phyloP scores from a whole-genome alignment of 2,113 vertebrate species.

The Monarcha castaneiventris region DNA sequence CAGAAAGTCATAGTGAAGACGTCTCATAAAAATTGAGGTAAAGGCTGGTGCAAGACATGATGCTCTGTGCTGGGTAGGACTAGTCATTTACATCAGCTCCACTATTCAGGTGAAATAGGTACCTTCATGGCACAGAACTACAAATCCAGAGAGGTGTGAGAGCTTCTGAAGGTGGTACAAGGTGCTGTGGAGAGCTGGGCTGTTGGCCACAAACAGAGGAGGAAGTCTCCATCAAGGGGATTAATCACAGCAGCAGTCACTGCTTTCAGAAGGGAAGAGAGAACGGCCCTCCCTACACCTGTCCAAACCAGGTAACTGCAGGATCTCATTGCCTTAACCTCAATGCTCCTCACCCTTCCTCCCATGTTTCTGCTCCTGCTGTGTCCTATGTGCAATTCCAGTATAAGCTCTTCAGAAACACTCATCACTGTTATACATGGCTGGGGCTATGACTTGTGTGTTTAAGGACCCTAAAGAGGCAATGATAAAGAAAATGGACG shows the following conservation, averaged over 20 bases:
- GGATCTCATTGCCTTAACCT: background rate
- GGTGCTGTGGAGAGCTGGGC: background rate
- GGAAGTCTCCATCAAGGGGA: background rate
- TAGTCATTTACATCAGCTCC: background rate
- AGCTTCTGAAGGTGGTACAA: background rate
- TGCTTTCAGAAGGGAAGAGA: background rate
- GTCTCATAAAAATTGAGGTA: background rate
- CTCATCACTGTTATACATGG: background rate
- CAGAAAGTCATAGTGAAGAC: background rate
- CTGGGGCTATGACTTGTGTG: background rate
- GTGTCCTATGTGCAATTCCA: background rate
- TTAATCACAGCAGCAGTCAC: background rate
- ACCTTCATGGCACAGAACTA: background rate
- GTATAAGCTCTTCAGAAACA: background rate
- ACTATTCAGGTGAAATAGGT: background rate
- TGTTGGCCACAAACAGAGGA: rapidly evolving
- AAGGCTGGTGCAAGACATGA: rapidly evolving
- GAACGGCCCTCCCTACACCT: background rate
- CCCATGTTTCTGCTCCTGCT: background rate
- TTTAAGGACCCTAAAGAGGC: background rate
- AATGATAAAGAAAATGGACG: background rate
- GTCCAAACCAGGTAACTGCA: background rate
- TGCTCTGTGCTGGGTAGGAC: background rate
- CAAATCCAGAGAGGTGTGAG: background rate
- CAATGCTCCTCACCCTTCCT: background rate